Conservation (phyloP, 1,140 invertebrate genomes). For the Scaptomyza hsui region DNA sequence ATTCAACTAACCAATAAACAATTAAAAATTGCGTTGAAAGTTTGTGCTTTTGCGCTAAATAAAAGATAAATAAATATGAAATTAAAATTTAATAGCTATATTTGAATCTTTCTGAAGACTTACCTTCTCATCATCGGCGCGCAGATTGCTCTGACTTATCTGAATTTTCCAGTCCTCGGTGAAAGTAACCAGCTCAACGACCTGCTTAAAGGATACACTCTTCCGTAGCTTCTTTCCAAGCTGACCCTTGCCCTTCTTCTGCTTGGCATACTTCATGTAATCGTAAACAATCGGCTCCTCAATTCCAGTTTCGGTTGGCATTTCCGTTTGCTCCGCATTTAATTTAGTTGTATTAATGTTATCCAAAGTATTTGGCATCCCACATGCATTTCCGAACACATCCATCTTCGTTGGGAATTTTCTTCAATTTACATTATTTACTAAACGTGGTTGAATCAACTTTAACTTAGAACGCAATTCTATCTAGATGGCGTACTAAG, state of each 20-base stretch:
- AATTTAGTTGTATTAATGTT: slow-evolving; percentile 3
- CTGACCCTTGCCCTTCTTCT: slow-evolving; percentile 24
- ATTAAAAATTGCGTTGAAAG: slow-evolving; percentile 29
- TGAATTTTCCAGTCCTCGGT: slow-evolving; percentile 56
- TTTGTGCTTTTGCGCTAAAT: slow-evolving; percentile 17
- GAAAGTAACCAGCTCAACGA: slow-evolving; percentile 61
- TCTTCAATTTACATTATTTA: not conserved
- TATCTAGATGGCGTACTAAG: not conserved
- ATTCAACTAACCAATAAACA: slow-evolving; percentile 21
- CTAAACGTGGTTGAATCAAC: not conserved
- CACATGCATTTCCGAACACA: not conserved
- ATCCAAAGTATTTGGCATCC: slow-evolving; percentile 3
- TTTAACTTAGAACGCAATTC: not conserved
- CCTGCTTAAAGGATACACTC: slow-evolving; percentile 46
- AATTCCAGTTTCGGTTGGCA: not conserved
- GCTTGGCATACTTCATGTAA: slow-evolving; percentile 61
- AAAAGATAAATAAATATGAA: not conserved
- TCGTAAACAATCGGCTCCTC: slow-evolving; percentile 47
- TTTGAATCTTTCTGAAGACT: not conserved
- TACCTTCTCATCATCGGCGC: slow-evolving; percentile 66
- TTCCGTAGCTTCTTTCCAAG: slow-evolving; percentile 19
- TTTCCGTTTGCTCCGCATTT: not conserved
- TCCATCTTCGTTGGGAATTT: slow-evolving; percentile 30
- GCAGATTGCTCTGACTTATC: slow-evolving; percentile 37
- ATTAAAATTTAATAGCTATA: not conserved